Evolutionary conservation across 2,888 invertebrate genomes (phyloP), one percentile per base, ranked within the genome.

Genomic region (Plagiodera versicolora): DNA sequence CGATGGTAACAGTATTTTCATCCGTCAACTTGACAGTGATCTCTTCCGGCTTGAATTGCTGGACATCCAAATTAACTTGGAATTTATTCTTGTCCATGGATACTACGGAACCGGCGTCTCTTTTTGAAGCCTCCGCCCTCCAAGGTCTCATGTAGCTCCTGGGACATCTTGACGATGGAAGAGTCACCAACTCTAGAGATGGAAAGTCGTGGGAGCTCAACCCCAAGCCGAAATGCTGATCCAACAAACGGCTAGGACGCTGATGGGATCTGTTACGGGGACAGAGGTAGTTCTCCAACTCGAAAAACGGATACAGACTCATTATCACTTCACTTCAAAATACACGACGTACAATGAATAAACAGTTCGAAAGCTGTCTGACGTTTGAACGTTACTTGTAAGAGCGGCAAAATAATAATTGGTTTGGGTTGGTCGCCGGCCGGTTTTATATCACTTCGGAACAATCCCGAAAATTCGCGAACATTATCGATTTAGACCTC

Each of bases 1-100:
- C 90, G 17, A 91, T 83, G 52, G 87, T 84, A 24, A 93, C 84
- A 57, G 83, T 84, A 24, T 64, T 64, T 64, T 88, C 75, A 6
- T 56, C 65, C 5, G 90, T 91, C 16, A 66, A 51, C 39, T 65
- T 67, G 2, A 66, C 66, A 20, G 61, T 44, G 39, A 66, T 61
- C 50, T 66, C 66, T 24, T 66, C 66, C 9, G 66, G 66, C 51
- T 64, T 61, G 46, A 66, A 66, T 17, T 66, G 66, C 53, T 64
- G 61, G 6, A 66, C 64, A 24, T 66, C 66, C 20, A 66, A 39
- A 28, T 61, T 64, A 19, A 62, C 66, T 44, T 49, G 35, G 20
- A 56, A 56, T 19, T 56, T 56, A 17, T 56, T 44, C 35, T 56
- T 56, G 16, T 56, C 56, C 10, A 48, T 20, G 16, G 56, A 1